Base-by-base conservation (phyloP, 2,797 vertebrate genomes). In the Melanotaenia pygmaea region DNA sequence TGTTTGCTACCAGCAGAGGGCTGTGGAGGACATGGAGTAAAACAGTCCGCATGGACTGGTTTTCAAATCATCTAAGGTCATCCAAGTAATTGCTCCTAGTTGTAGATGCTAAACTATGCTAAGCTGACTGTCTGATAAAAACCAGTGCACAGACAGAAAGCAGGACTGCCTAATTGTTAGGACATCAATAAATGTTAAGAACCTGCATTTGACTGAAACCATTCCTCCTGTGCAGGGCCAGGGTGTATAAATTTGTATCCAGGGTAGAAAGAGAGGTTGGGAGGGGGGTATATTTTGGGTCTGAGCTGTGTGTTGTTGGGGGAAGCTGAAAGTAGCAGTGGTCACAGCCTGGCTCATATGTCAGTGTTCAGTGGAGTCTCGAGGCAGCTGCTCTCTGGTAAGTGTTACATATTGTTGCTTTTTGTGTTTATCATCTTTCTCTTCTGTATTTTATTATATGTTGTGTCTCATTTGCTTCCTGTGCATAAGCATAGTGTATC, bases 341-440 rank as follows among this genome's bases (percentile, higher is more conserved):
- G 67, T 76, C 54, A 30, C 83, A 87, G 91, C 68, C 62, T 10
- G 91, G 93, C 91, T 91, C 86, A 66, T 80, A 69, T 94, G 83
- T 94, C 93, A 92, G 84, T 82, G 74, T 37, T 63, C 79, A 60
- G 82, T 35, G n/a, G 67, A 89, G 80, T 54, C 67, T 86, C 63
- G 35, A 88, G 84, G 84, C 92, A 92, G 91, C 92, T 90, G 88
- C 89, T 90, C 83, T 87, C 85, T 91, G 94, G 94, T 94, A 88
- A 94, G 93, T 94, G 67, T 84, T 70, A 6, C 58, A 58, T 63
- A 43, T 67, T 58, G 69, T 67, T 73, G 58, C 50, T 64, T 67
- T 73, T 72, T 35, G 35, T 56, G 13, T 71, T 34, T 37, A 51
- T 71, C 40, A 60, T 74, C 22, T 58, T 64, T 53, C 43, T 80